Percentiles rank a stretch among this genome's conserved stretches.
phyloP scores from a whole-genome alignment of 2,113 vertebrate genomes.

The Cairina moschata region DNA sequence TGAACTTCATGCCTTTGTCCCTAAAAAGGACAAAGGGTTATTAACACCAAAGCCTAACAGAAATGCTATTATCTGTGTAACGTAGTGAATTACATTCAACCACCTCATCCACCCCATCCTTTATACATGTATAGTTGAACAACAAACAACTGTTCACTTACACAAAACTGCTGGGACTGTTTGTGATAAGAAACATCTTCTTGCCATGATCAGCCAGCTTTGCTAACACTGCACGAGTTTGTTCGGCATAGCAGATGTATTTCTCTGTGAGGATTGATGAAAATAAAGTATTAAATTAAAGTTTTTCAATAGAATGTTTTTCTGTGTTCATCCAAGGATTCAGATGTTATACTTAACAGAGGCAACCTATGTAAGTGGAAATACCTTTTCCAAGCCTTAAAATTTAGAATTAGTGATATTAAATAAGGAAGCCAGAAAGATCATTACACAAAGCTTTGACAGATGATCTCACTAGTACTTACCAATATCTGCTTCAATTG shows the following conservation, averaged over 20 bases:
- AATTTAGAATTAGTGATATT: neutral
- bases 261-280: constrained; percentile 79
- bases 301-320: neutral
- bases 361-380: neutral
- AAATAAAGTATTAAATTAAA: neutral
- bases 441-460: neutral
- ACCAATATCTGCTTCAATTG: constrained; percentile 97
- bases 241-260: constrained; percentile 94
- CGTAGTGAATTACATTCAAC: neutral
- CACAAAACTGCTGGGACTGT: constrained; percentile 98
- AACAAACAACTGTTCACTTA: constrained; percentile 75
- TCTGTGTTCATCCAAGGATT: neutral
- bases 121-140: neutral
- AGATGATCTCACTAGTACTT: neutral
- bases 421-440: neutral
- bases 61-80: neutral
- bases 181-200: constrained; percentile 99
- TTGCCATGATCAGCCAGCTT: constrained; percentile 92
- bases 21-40: constrained; percentile 70
- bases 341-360: neutral
- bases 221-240: constrained; percentile 91
- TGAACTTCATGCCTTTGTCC: constrained; percentile 94
- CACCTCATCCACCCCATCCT: neutral
- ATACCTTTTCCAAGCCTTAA: neutral
- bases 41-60: neutral